These are phyloP conservation scores for Sternotherus odoratus DNA, from an alignment of 2,797 vertebrate genomes.

Conservation along the genomic window DNA sequence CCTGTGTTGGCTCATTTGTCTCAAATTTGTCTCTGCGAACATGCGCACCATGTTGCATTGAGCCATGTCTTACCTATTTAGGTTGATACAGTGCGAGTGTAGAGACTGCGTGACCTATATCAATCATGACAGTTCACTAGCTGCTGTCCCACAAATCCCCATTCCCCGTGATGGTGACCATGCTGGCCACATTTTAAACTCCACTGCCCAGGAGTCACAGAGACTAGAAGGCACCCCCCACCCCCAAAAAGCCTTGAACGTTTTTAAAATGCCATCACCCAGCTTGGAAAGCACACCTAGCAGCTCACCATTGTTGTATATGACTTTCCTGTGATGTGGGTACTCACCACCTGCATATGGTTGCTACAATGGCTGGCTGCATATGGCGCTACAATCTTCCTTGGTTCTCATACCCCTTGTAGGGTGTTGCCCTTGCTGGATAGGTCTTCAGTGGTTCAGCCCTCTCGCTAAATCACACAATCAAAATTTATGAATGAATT, in stretches of 20 bases:
- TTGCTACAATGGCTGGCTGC: too few species aligned
- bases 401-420: too few species aligned
- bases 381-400: too few species aligned
- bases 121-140: too few species aligned
- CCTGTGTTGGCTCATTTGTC: too few species aligned
- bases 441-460: too few species aligned
- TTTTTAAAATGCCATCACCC: neutral
- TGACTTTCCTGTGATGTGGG: neutral
- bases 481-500: too few species aligned
- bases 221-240: neutral
- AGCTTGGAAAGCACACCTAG: neutral
- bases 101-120: neutral
- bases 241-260: neutral
- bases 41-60: neutral
- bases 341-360: too few species aligned
- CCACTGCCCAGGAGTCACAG: neutral
- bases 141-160: neutral
- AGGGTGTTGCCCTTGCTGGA: too few species aligned
- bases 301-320: neutral
- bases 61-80: neutral
- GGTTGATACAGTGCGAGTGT: neutral
- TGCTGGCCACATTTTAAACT: neutral
- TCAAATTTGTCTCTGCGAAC: too few species aligned
- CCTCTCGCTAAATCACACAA: too few species aligned
- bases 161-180: neutral